These are phyloP conservation scores for Graptemys geographica DNA, from an alignment of 2,797 vertebrate genomes.

Conservation along the genomic window DNA sequence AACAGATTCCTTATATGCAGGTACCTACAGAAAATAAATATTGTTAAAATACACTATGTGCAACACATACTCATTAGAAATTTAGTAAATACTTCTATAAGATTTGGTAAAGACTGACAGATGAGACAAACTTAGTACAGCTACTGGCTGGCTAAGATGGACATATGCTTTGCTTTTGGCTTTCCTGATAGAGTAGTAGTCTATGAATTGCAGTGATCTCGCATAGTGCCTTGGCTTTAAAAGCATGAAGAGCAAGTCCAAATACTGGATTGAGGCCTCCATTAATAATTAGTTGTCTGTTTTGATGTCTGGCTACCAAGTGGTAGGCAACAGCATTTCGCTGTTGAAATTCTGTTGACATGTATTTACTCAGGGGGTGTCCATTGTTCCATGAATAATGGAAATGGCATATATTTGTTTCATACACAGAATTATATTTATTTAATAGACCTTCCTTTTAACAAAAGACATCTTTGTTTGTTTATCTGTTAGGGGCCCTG, in stretches of 20 bases:
- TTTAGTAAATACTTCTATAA: background rate
- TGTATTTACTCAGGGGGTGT: background rate
- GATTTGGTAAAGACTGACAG: background rate
- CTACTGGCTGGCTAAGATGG: slow-evolving; percentile 4
- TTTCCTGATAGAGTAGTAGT: background rate
- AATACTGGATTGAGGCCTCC: background rate
- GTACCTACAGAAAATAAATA: background rate
- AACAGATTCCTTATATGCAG: background rate
- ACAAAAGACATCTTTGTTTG: background rate
- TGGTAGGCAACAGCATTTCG: background rate
- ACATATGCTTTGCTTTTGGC: background rate
- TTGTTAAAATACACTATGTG: background rate
- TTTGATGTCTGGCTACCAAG: slow-evolving; percentile 3
- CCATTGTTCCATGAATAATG: background rate
- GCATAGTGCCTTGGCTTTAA: background rate
- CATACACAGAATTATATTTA: background rate
- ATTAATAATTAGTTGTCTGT: slow-evolving; percentile 10
- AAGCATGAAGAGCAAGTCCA: background rate
- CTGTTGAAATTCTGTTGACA: background rate
- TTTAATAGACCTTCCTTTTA: background rate
- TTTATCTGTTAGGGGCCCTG: background rate
- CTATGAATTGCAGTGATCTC: background rate
- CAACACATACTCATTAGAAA: background rate
- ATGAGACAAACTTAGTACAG: background rate
- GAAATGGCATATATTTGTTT: background rate